Evolutionary conservation across 2,113 vertebrate genomes (phyloP).

Genomic region (Pionites leucogaster): DNA sequence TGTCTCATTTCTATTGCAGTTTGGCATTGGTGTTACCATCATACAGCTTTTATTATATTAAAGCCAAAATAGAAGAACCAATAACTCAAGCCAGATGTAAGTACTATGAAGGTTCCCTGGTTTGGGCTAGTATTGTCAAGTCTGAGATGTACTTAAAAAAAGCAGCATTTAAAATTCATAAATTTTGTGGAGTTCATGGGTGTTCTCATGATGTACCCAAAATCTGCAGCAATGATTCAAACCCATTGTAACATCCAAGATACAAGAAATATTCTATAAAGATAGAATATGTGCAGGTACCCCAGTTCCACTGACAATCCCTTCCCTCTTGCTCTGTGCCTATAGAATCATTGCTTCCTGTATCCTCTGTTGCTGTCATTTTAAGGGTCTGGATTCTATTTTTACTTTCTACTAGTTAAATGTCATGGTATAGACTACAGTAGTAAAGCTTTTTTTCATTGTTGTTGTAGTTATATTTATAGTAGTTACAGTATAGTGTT

Average conservation of each 20-base stretch:
- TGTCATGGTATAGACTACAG: neutral
- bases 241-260: slow-evolving; percentile 69
- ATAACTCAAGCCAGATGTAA: slow-evolving; percentile 93
- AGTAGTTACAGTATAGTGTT: neutral
- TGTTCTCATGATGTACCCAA: slow-evolving; percentile 46
- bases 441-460: neutral
- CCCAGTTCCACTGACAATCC: slow-evolving; percentile 42
- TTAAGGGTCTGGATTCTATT: slow-evolving; percentile 71
- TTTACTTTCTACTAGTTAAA: neutral
- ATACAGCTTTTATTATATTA: slow-evolving; percentile 98
- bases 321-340: slow-evolving; percentile 65
- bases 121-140: slow-evolving; percentile 3
- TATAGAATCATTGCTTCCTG: slow-evolving; percentile 79
- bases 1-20: slow-evolving; percentile 80
- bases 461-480: neutral
- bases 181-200: slow-evolving; percentile 59
- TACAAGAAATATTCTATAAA: slow-evolving; percentile 78
- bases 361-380: slow-evolving; percentile 76
- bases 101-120: slow-evolving; percentile 71
- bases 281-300: slow-evolving; percentile 79
- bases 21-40: slow-evolving; percentile 95
- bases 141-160: slow-evolving; percentile 14
- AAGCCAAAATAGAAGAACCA: slow-evolving; percentile 89
- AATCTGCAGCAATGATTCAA: slow-evolving; percentile 80
- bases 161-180: slow-evolving; percentile 34